Percentiles rank a stretch among this genome's conserved stretches.
Evolutionary conservation across 1,140 invertebrate species (phyloP).

Genomic region (Drosophila hydei): DNA sequence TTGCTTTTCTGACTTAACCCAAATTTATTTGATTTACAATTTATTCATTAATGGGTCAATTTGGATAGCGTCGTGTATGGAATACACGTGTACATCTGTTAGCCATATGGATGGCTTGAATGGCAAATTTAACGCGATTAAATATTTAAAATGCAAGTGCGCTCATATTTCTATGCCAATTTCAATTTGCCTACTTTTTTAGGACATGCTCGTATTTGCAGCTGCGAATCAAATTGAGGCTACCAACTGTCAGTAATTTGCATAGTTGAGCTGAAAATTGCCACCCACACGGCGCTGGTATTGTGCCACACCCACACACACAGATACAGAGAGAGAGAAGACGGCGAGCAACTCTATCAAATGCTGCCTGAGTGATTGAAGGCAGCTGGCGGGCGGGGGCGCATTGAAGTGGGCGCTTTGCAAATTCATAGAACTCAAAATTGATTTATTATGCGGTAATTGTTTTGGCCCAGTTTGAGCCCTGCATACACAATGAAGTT

Average conservation of each 20-base stretch:
- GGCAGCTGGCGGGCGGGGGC: conserved; percentile 16
- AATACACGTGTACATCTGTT: background rate
- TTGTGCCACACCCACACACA: conserved; percentile 11
- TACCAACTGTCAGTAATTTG: conserved; percentile 77
- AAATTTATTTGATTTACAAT: conserved; percentile 29
- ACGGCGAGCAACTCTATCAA: conserved; percentile 39
- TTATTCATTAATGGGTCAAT: conserved; percentile 33
- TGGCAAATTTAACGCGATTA: conserved; percentile 51
- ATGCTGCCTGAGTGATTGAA: conserved; percentile 50
- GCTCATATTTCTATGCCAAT: conserved; percentile 66
- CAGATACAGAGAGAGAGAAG: conserved; percentile 9
- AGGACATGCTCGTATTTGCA: conserved; percentile 40
- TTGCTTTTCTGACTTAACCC: conserved; percentile 2
- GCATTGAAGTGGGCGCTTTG: conserved; percentile 26
- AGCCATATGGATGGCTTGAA: conserved; percentile 22
- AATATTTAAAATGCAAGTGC: conserved; percentile 67
- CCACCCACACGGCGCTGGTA: conserved; percentile 30
- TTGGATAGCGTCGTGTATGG: conserved; percentile 13
- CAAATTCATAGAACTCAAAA: conserved; percentile 67
- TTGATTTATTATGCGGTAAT: conserved; percentile 79
- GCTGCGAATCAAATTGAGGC: conserved; percentile 72
- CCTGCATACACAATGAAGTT: conserved; percentile 60
- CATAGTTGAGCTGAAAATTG: conserved; percentile 74
- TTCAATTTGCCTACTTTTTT: conserved; percentile 50
- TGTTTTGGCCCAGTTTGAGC: conserved; percentile 73